These are phyloP conservation scores for Mustelus asterias DNA, from an alignment of 2,113 vertebrate species.

Conservation along the genomic window DNA sequence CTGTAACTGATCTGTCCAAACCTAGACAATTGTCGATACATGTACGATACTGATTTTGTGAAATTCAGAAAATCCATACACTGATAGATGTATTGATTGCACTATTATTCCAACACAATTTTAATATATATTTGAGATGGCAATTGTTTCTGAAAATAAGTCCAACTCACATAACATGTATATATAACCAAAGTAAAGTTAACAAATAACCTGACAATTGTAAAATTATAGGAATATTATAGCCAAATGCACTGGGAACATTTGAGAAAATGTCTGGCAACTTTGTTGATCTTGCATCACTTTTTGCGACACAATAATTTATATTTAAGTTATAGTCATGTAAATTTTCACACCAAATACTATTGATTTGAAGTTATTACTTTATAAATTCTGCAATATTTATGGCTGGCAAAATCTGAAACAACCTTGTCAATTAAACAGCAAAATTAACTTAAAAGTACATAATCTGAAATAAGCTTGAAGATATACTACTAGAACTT, in stretches of 20 bases:
- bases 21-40: background rate
- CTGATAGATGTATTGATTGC: background rate
- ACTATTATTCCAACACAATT: background rate
- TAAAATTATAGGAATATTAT: background rate
- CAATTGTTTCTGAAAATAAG: background rate
- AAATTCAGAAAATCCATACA: background rate
- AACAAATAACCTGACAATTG: background rate
- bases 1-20: background rate
- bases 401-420: background rate
- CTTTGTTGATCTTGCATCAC: background rate
- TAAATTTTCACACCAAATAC: background rate
- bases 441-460: background rate
- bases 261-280: background rate
- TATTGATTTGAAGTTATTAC: background rate
- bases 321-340: background rate
- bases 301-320: background rate
- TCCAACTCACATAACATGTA: background rate
- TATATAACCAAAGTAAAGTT: background rate
- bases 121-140: background rate
- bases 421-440: background rate
- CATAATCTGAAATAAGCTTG: background rate
- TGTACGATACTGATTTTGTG: background rate
- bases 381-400: background rate
- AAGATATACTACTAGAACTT: background rate
- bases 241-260: background rate